Evolutionary conservation across 2,113 vertebrate species (phyloP).

Genomic region (Tenrec ecaudatus): DNA sequence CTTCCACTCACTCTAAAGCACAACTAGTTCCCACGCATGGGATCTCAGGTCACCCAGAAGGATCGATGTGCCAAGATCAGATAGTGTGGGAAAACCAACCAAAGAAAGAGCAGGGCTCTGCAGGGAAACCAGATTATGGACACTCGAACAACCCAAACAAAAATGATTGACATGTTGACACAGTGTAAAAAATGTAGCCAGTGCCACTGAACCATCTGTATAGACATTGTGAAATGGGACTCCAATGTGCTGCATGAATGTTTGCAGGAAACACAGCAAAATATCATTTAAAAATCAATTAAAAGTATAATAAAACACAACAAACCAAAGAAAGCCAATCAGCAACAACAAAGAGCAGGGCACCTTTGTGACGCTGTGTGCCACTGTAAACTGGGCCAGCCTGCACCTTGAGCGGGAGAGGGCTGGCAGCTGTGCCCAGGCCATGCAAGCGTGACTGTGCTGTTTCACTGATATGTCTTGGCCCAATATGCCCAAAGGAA

Average conservation of each 20-base stretch:
- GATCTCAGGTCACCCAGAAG: neutral
- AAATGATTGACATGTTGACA: too few species aligned
- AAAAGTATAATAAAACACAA: too few species aligned
- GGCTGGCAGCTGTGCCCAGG: accelerated
- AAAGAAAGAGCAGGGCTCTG: too few species aligned
- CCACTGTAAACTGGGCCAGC: neutral
- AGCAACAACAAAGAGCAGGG: neutral
- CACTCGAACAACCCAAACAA: too few species aligned
- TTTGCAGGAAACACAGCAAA: too few species aligned
- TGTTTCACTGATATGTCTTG: accelerated
- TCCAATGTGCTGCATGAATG: too few species aligned
- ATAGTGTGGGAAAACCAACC: neutral
- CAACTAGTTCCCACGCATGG: neutral
- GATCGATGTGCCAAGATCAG: neutral
- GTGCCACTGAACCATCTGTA: too few species aligned
- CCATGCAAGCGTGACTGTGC: neutral
- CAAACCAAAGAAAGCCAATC: too few species aligned
- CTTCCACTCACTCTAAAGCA: neutral
- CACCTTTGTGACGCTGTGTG: neutral
- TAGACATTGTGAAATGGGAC: too few species aligned
- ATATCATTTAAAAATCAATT: too few species aligned
- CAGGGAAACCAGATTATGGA: too few species aligned
- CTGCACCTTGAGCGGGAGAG: neutral
- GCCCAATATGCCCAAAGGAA: neutral
- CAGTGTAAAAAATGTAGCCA: too few species aligned